These are phyloP conservation scores for Bombyx huttoni DNA, from an alignment of 2,888 invertebrate species.

Conservation along the genomic window DNA sequence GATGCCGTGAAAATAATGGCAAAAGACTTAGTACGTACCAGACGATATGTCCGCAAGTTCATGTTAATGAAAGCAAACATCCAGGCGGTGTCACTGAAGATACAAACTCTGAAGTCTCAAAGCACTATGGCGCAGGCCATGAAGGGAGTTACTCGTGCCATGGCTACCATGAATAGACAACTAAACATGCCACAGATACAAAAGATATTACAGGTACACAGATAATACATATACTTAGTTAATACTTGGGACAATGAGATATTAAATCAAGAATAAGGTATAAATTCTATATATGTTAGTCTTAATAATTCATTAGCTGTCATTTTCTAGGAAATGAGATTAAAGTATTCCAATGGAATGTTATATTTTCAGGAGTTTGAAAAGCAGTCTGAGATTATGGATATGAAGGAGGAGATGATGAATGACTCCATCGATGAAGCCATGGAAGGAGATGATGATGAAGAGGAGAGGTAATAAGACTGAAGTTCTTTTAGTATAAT, in stretches of 20 bases:
- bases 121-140: constrained; percentile 99
- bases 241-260: too few relatives aligned
- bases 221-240: not conserved
- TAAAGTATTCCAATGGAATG: not conserved
- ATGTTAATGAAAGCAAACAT: constrained; percentile 99
- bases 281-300: too few relatives aligned
- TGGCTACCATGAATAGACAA: constrained; percentile 98
- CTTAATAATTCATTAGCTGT: not conserved
- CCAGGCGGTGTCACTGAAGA: constrained; percentile 97
- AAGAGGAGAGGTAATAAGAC: constrained; percentile 87
- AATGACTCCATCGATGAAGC: constrained; percentile 99
- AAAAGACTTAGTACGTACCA: constrained; percentile 95
- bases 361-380: constrained; percentile 90
- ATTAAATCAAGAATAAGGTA: too few relatives aligned
- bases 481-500: not conserved
- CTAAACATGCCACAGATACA: constrained; percentile 99
- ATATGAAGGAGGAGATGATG: constrained; percentile 99
- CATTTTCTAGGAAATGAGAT: too few relatives aligned
- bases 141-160: constrained; percentile 98
- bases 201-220: constrained; percentile 77
- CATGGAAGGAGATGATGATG: constrained; percentile 98
- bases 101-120: constrained; percentile 97
- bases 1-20: constrained; percentile 99
- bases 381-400: constrained; percentile 99
- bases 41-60: constrained; percentile 96